Conservation (phyloP, 2,113 vertebrate species). For the Chaetura pelagica region DNA sequence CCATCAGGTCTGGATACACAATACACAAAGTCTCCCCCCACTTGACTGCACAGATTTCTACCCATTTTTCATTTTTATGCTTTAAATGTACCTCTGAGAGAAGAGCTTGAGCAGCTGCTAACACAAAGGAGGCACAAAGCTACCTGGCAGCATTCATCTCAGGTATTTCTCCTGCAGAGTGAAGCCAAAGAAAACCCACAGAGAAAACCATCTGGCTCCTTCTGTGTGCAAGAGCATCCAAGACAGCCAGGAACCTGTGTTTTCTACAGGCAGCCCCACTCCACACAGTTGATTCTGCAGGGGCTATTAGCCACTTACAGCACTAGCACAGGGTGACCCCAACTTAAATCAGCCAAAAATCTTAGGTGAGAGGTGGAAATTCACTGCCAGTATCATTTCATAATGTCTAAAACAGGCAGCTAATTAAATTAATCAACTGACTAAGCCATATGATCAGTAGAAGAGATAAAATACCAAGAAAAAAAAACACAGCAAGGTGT, state of each 20-base stretch:
- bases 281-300: background rate
- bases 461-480: background rate
- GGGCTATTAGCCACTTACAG: slow-evolving; percentile 9
- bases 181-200: background rate
- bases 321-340: background rate
- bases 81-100: background rate
- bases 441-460: background rate
- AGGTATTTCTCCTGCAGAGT: background rate
- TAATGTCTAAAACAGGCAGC: background rate
- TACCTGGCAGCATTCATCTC: slow-evolving; percentile 4
- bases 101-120: slow-evolving; percentile 12
- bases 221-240: background rate
- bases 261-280: slow-evolving; percentile 13
- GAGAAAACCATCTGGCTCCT: slow-evolving; percentile 40
- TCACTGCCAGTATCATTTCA: background rate
- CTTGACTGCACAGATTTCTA: background rate
- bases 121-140: background rate
- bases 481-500: background rate
- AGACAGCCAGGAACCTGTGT: background rate
- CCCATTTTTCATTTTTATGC: background rate
- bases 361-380: background rate
- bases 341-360: background rate
- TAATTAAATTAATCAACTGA: background rate
- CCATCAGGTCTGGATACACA: fast-evolving
- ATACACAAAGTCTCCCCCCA: background rate